Evolutionary conservation across 2,888 invertebrate species (phyloP), one percentile per base, ranked within the genome.

Genomic region (Malacosoma neustria): DNA sequence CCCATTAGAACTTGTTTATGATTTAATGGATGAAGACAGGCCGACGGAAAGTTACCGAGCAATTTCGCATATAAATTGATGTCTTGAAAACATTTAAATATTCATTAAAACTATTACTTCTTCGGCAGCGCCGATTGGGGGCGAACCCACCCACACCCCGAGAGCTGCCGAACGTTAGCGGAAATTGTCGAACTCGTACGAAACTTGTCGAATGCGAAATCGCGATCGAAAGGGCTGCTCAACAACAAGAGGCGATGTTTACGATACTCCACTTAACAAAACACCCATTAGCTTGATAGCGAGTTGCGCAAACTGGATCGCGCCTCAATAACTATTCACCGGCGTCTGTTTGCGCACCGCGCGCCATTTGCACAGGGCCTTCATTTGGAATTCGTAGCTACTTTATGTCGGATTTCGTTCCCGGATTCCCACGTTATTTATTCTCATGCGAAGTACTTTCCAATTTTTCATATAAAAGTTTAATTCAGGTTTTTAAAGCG

Each of bases 1-100:
- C 37, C 45, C 38, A 48, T 57, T 57, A 50, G 43, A 60, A 61
- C 36, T 57, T 53, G 45, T 55, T 54, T 52, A 54, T 46, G 42
- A 48, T 46, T 46, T 41, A n/a, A n/a, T n/a, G n/a, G n/a, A n/a
- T 30, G 40, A 39, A 41, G 49, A 52, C 47, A 49, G 52, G 46
- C 53, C 49, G 35, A 39, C 42, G 45, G 50, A 49, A 51, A 59
- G 44, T 53, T 52, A 41, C 37, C 42, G 41, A 44, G 34, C 45
- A 45, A 44, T 44, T 52, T 44, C 37, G 37, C 35, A 34, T 39
- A 42, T 35, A 34, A 46, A 56, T 50, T 45, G 48, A 50, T 50
- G 54, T 49, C 41, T 43, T 43, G 39, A 41, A 37, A 48, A 45
- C 40, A 42, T 48, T 54, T 57, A 55, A 57, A 54, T 54, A 58